A percentile compares a stretch with the other conserved stretches of the same genome.
phyloP scores from a whole-genome alignment of 2,113 vertebrate genomes.

The Chaenogobius annularis region DNA sequence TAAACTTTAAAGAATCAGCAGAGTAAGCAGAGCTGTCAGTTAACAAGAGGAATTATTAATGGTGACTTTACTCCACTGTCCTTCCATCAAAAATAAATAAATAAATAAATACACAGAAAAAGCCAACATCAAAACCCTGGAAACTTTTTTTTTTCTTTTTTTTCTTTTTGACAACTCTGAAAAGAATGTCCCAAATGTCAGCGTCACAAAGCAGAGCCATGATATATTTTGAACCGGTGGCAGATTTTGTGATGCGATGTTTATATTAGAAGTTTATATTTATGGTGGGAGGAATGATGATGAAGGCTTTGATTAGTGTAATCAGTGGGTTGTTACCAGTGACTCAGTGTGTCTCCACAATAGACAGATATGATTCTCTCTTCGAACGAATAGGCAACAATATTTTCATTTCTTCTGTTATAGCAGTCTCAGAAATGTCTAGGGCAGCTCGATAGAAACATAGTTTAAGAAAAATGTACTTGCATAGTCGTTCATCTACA shows the following conservation, averaged over 20 bases:
- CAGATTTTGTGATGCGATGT: slow-evolving; percentile 35
- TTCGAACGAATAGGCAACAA: not conserved
- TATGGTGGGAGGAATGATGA: slow-evolving; percentile 15
- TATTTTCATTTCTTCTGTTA: not conserved
- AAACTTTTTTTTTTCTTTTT: not conserved
- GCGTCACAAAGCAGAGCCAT: slow-evolving; percentile 7
- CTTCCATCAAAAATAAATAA: slow-evolving; percentile 53
- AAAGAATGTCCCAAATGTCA: slow-evolving; percentile 48
- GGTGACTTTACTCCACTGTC: slow-evolving; percentile 59
- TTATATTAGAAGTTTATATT: slow-evolving; percentile 18
- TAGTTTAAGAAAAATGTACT: not conserved
- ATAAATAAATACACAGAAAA: slow-evolving; percentile 42
- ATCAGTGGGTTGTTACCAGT: not conserved
- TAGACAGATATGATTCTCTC: not conserved
- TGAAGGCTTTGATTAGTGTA: slow-evolving; percentile 12
- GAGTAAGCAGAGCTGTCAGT: slow-evolving; percentile 32
- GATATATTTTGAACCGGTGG: slow-evolving; percentile 42
- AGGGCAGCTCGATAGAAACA: not conserved
- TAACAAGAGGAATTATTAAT: slow-evolving; percentile 70
- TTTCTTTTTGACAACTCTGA: slow-evolving; percentile 46
- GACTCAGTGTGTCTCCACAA: slow-evolving; percentile 14
- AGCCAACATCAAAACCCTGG: slow-evolving; percentile 64
- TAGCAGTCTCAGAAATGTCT: not conserved
- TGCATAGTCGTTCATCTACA: too few species aligned
- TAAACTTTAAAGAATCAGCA: slow-evolving; percentile 2